Conservation (phyloP, 2,888 invertebrate species). For the Polyploca ridens region DNA sequence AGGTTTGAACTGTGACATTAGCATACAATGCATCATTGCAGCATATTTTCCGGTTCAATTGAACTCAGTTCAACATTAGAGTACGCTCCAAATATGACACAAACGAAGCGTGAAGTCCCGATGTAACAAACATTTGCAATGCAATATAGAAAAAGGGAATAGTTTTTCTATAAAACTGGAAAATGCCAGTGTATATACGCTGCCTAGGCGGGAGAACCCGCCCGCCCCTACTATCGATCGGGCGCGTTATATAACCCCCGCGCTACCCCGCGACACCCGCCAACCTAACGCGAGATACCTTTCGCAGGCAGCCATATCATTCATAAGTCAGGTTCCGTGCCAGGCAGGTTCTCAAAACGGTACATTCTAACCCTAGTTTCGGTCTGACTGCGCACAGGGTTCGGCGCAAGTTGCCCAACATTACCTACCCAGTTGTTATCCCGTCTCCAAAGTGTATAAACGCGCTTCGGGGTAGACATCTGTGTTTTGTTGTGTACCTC, state of each 20-base stretch:
- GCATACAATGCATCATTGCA: background rate
- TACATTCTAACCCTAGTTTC: slow-evolving; percentile 36
- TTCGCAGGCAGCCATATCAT: slow-evolving; percentile 56
- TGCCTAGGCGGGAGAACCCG: slow-evolving; percentile 47
- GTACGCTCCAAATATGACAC: background rate
- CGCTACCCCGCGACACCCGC: slow-evolving; percentile 31
- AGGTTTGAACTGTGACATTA: background rate
- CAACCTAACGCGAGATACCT: slow-evolving; percentile 45
- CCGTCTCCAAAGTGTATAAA: slow-evolving; percentile 41
- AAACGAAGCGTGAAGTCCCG: background rate
- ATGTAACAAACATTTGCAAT: slow-evolving; percentile 13
- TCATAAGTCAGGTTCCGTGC: slow-evolving; percentile 63
- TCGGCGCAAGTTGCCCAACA: slow-evolving; percentile 46
- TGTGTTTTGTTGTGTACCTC: slow-evolving; percentile 64
- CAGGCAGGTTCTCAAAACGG: slow-evolving; percentile 38
- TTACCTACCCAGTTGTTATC: slow-evolving; percentile 67
- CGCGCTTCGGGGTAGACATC: slow-evolving; percentile 35
- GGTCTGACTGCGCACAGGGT: slow-evolving; percentile 53
- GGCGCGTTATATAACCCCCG: slow-evolving; percentile 69
- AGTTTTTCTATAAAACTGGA: slow-evolving; percentile 41
- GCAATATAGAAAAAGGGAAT: slow-evolving; percentile 45
- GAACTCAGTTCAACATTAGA: background rate
- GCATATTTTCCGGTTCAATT: background rate
- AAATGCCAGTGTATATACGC: slow-evolving; percentile 53
- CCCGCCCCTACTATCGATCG: slow-evolving; percentile 73